Percentiles rank a stretch among this genome's conserved stretches.
Conservation (phyloP, 2,888 invertebrate species). For the Podotricha telesiphe region DNA sequence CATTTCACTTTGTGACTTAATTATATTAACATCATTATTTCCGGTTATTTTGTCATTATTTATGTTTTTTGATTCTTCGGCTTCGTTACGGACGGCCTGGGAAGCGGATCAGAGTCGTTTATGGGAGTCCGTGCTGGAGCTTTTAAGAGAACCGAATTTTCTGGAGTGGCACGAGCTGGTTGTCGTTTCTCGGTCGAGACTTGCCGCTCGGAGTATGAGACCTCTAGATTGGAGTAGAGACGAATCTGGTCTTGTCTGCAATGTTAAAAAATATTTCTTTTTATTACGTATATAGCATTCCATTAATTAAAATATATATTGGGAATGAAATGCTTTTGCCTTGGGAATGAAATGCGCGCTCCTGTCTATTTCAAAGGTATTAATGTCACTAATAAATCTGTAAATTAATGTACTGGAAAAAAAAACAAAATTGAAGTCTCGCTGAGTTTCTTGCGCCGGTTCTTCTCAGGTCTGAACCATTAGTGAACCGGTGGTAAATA, state of each 20-base stretch:
- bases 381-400: too few species aligned
- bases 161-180: slow-evolving; percentile 58
- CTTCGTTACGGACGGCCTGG: slow-evolving; percentile 36
- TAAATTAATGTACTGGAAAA: too few species aligned
- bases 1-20: slow-evolving; percentile 1
- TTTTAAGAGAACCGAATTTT: slow-evolving; percentile 72
- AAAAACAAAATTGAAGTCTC: too few species aligned
- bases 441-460: too few species aligned
- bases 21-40: neutral
- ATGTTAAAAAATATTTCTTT: slow-evolving; percentile 17
- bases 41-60: slow-evolving; percentile 12
- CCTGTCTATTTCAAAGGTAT: too few species aligned
- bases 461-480: too few species aligned
- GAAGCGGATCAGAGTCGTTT: slow-evolving; percentile 79
- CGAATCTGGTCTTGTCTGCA: slow-evolving; percentile 60
- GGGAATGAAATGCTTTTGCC: too few species aligned
- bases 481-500: too few species aligned
- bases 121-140: slow-evolving; percentile 71
- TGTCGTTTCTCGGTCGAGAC: slow-evolving; percentile 70
- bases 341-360: too few species aligned
- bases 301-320: too few species aligned
- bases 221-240: slow-evolving; percentile 68
- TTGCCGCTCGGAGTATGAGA: slow-evolving; percentile 75
- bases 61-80: slow-evolving; percentile 9
- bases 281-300: too few species aligned